Evolutionary conservation across 2,888 invertebrate genomes (phyloP), one percentile per base, ranked within the genome.

Genomic region (Patella depressa): DNA sequence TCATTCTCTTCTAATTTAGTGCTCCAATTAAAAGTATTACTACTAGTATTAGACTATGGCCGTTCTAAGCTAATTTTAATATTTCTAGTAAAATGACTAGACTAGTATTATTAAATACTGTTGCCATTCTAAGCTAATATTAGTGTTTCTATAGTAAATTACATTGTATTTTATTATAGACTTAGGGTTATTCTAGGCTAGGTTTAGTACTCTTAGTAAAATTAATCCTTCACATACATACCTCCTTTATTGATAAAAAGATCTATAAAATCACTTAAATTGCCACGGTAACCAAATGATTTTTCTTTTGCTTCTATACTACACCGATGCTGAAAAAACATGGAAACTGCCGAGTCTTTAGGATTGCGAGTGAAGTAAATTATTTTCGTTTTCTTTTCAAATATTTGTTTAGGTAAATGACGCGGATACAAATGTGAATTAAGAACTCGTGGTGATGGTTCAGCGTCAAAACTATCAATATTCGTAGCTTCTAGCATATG

Each of bases 311-410:
- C 9, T 9, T 9, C 1, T 45, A 1, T 71, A 15, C 81, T 76
- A 19, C 59, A 19, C 24, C 7, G 7, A 45, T 11, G 55, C 53
- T 80, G 81, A 59, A 80, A 57, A 54, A 75, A 83, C 54, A 74
- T 70, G 17, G 83, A 83, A 57, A 82, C 80, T 17, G 78, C 76
- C 7, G 80, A 72, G 70, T 83, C 83, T 65, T 82, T 83, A 7
- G 81, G 76, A 34, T 83, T 82, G 17, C 82, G 76, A 9, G 75
- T 59, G 55, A 80, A 69, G 55, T 74, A 77, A 15, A 83, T 71
- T n/a, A 81, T 73, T 71, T 82, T 82, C 53, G 79, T 73, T 54
- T 78, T 78, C 75, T 79, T 81, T 55, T 80, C 75, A 34, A 78
- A 71, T 11, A 78, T 45, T 57, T 81, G 79, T 24, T 55, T 54